These are phyloP conservation scores for Lichenostomus cassidix DNA, from an alignment of 2,113 vertebrate species.

Conservation along the genomic window DNA sequence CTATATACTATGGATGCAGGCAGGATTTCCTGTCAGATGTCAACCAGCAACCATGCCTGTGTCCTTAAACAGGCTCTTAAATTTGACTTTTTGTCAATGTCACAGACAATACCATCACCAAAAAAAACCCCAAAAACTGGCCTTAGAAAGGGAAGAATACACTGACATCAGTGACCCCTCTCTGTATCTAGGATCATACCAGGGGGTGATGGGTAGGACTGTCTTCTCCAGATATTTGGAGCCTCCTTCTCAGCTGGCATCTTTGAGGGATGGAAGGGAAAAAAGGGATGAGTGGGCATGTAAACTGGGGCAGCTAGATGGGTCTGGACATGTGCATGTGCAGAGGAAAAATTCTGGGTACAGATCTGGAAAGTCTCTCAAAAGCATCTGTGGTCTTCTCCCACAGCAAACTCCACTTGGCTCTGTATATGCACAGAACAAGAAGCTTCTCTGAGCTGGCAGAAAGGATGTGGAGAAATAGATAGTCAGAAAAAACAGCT, in stretches of 20 bases:
- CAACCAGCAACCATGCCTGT: not conserved
- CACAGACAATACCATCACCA: not conserved
- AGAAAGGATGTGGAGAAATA: not conserved
- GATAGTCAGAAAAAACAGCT: not conserved
- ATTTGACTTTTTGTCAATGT: not conserved
- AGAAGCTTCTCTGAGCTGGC: not conserved
- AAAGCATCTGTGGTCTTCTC: not conserved
- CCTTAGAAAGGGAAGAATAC: not conserved
- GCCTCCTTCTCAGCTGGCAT: not conserved
- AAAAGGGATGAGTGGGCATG: not conserved
- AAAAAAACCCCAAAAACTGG: not conserved
- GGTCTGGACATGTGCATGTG: not conserved
- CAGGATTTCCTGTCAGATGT: not conserved
- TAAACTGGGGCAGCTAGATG: not conserved
- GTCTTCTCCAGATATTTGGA: not conserved
- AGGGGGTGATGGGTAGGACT: not conserved
- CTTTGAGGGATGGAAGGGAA: not conserved
- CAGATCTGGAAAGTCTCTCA: not conserved
- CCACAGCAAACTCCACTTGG: accelerated
- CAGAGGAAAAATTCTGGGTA: not conserved
- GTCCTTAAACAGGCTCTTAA: not conserved
- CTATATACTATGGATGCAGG: not conserved
- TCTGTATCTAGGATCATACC: not conserved
- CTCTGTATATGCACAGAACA: not conserved
- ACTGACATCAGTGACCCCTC: not conserved